Evolutionary conservation across 2,113 vertebrate species (phyloP).

Genomic region (Etheostoma cragini): DNA sequence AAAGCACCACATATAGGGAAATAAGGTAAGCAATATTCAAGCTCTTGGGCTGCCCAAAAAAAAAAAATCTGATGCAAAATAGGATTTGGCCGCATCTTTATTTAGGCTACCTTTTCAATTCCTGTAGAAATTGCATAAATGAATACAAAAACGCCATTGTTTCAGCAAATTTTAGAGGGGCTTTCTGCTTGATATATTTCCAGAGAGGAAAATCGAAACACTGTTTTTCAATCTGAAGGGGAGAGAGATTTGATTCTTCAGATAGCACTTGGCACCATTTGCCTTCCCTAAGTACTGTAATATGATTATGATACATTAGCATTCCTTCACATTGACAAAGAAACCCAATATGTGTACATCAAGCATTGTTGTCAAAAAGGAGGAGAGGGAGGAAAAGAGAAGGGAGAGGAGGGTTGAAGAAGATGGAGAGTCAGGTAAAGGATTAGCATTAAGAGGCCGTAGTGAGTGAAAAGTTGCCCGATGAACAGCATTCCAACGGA

Average conservation of each 20-base stretch:
- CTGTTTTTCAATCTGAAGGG: constrained; percentile 37
- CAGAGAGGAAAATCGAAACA: constrained; percentile 58
- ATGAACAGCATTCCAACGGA: constrained; percentile 54
- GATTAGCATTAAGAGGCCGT: constrained; percentile 52
- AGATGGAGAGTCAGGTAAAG: constrained; percentile 65
- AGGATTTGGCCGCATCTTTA: constrained; percentile 61
- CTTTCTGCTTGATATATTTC: constrained; percentile 56
- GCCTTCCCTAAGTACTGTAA: constrained; percentile 63
- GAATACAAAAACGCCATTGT: constrained; percentile 69
- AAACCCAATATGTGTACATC: constrained; percentile 69
- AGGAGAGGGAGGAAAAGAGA: constrained; percentile 12
- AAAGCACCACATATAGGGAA: constrained; percentile 20
- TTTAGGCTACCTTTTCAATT: constrained; percentile 57
- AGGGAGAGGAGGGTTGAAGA: constrained; percentile 7
- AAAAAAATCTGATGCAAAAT: constrained; percentile 42
- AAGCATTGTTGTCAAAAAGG: constrained; percentile 51
- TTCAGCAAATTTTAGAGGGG: constrained; percentile 46
- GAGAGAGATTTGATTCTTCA: constrained; percentile 70
- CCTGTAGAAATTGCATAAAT: constrained; percentile 62
- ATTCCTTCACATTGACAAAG: constrained; percentile 69
- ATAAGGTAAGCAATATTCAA: constrained; percentile 19
- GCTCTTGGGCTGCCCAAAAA: constrained; percentile 4
- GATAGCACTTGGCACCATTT: constrained; percentile 67
- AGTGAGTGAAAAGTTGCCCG: constrained; percentile 43
- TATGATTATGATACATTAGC: constrained; percentile 73